Evolutionary conservation across 2,113 vertebrate species (phyloP), one percentile per base, ranked within the genome.

Genomic region (Variabilichromis moorii): DNA sequence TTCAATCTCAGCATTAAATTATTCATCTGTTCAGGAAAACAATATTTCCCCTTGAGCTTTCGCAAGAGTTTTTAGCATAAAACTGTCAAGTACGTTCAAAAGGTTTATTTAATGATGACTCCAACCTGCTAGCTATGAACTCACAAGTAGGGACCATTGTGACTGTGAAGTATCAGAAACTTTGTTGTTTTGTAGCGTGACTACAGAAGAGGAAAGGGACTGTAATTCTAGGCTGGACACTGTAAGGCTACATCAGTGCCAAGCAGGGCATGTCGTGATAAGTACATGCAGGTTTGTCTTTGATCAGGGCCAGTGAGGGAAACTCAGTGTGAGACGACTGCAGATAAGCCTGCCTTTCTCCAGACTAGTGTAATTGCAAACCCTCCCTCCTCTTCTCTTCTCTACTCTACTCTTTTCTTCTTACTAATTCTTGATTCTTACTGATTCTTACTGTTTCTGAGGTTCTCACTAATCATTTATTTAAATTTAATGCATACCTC

Each of bases 231-330:
- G 68, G 37, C 85, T 51, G 51, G 92, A 90, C 85, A 88, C 61
- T 24, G 90, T 86, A 85, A 90, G 84, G 82, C 90, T 91, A 82
- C 80, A 85, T 89, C 89, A 84, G 81, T 87, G 85, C 83, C 82
- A 92, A 93, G 61, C 47, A 10, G 79, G 80, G 90, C 89, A 80
- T 88, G 88, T 90, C 81, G 40, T 59, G 80, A 90, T 95, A 94
- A 94, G 88, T 90, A 83, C 90, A 90, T 89, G 84, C 93, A 94
- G 94, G 91, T 93, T 94, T 94, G 92, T 92, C 91, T 94, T 95
- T 93, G 93, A 94, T 93, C 88, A 85, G 81, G 82, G 81, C 57
- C 10, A 19, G 80, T 59, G 82, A 63, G 86, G 55, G 86, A 45
- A 53, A 85, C 89, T 87, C 85, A 26, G 66, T 85, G 89, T 91